A percentile compares a stretch with the other conserved stretches of the same genome.
These are phyloP conservation scores for Chelonoidis abingdonii DNA, from an alignment of 2,113 vertebrate genomes.

Conservation along the genomic window DNA sequence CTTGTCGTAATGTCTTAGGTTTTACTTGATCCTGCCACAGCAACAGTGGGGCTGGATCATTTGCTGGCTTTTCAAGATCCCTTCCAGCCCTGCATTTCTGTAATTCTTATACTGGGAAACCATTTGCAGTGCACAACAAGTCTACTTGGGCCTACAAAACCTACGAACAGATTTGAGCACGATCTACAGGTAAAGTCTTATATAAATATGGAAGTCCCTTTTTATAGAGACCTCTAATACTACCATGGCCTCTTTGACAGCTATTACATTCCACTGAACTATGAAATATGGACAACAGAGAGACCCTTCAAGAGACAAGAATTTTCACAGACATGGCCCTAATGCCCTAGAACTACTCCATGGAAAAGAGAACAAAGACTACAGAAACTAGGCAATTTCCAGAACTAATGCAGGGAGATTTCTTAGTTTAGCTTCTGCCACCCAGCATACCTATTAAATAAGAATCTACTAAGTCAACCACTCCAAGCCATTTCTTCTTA, in stretches of 20 bases:
- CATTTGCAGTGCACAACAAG: background rate
- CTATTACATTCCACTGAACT: background rate
- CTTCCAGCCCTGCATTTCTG: background rate
- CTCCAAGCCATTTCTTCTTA: background rate
- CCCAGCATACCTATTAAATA: background rate
- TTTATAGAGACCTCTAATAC: background rate
- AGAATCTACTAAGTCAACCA: background rate
- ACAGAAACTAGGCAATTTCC: background rate
- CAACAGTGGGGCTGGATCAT: background rate
- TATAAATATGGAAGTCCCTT: too few relatives aligned
- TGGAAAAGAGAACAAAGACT: background rate
- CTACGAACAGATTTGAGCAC: background rate
- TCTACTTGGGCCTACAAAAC: background rate
- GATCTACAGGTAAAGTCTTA: background rate
- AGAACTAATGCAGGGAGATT: background rate
- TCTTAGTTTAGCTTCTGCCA: background rate
- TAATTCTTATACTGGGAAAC: background rate
- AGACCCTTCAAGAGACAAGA: background rate
- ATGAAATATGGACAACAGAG: background rate
- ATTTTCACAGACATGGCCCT: background rate
- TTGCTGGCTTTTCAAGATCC: background rate
- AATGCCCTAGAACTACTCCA: background rate
- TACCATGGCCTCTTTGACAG: too few relatives aligned
- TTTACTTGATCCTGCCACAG: background rate
- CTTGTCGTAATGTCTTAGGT: background rate